These are phyloP conservation scores for Hybos culiciformis DNA, from an alignment of 2,888 invertebrate genomes.

Conservation along the genomic window DNA sequence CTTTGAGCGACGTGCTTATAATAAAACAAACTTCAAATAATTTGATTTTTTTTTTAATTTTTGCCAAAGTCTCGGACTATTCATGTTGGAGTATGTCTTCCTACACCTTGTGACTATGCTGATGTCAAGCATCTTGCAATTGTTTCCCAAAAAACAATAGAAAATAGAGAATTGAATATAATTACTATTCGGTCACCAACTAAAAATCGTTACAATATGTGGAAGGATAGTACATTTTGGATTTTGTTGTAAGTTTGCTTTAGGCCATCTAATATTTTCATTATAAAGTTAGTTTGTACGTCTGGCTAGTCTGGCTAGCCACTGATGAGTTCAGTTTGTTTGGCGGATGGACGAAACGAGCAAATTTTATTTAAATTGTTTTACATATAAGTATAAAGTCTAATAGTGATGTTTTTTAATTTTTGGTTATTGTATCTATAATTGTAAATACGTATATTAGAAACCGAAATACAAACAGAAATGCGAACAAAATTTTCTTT, in stretches of 20 bases:
- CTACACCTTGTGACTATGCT: conserved; percentile 47
- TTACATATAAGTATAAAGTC: no score
- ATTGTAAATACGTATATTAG: no score
- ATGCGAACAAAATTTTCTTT: no score
- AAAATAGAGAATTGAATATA: conserved; percentile 41
- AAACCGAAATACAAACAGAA: no score
- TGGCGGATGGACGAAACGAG: no score
- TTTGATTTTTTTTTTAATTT: not conserved
- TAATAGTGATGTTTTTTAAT: no score
- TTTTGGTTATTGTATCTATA: no score
- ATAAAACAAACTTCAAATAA: not conserved
- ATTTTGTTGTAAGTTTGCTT: conserved; percentile 56
- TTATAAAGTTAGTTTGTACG: no score
- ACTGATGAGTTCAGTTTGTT: no score
- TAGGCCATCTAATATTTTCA: no score
- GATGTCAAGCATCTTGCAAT: conserved; percentile 47
- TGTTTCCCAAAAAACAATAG: conserved; percentile 38
- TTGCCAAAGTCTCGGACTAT: conserved; percentile 50
- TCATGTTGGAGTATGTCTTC: conserved; percentile 64
- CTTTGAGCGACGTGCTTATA: not conserved
- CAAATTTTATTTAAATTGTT: no score
- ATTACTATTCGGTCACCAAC: conserved; percentile 54
- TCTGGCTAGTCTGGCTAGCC: no score
- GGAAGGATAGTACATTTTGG: conserved; percentile 56
- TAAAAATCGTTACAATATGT: conserved; percentile 48